These are phyloP conservation scores for Acrocephalus kingi DNA, from an alignment of 2,113 vertebrate species.

Conservation along the genomic window DNA sequence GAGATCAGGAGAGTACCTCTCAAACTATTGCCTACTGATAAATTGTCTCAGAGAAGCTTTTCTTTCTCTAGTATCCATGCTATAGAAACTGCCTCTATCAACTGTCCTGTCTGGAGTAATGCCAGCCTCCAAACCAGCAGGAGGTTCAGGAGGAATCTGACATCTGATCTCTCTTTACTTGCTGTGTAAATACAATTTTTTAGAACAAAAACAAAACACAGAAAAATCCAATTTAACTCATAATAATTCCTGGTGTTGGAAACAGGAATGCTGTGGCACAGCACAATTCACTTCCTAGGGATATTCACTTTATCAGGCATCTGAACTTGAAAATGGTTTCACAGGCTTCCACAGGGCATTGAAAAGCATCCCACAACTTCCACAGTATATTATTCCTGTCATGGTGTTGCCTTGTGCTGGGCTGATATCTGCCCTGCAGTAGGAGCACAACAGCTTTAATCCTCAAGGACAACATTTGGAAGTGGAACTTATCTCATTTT, in stretches of 20 bases:
- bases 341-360: not conserved
- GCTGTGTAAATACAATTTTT: not conserved
- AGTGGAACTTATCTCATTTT: not conserved
- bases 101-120: not conserved
- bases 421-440: not conserved
- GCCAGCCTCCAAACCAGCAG: not conserved
- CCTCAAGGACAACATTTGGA: not conserved
- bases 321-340: not conserved
- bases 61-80: not conserved
- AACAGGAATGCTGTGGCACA: not conserved
- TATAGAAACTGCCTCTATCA: not conserved
- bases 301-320: not conserved
- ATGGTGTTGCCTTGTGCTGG: not conserved
- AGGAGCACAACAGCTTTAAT: not conserved
- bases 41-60: conserved; percentile 30
- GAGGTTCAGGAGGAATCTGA: not conserved
- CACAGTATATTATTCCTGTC: not conserved
- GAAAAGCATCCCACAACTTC: not conserved
- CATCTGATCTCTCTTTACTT: not conserved
- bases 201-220: not conserved
- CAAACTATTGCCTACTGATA: not conserved
- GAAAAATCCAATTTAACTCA: not conserved
- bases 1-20: conserved; percentile 26
- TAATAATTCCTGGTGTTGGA: not conserved
- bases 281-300: not conserved